A percentile compares a stretch with the other conserved stretches of the same genome.
Conservation (phyloP, 2,797 vertebrate species). For the Dryobates pubescens region DNA sequence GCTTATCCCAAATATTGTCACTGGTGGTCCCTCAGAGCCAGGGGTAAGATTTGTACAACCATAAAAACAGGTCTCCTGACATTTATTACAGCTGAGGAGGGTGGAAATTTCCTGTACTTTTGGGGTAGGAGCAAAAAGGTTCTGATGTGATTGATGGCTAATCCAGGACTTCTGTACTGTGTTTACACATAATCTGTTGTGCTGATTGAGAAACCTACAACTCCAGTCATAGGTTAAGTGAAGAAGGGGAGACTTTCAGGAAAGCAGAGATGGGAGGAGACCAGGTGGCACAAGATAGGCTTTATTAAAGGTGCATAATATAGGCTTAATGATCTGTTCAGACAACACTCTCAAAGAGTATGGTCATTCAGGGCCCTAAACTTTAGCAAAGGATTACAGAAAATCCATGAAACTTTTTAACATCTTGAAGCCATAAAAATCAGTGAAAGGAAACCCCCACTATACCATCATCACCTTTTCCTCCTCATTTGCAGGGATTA, state of each 20-base stretch:
- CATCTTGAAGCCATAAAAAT: background rate
- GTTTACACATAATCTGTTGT: background rate
- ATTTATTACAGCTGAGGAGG: background rate
- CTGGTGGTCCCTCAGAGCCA: background rate
- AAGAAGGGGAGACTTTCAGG: background rate
- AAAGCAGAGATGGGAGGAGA: background rate
- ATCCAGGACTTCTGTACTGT: background rate
- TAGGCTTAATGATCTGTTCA: background rate
- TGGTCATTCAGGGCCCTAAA: background rate
- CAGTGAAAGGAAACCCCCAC: background rate
- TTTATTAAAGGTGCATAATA: background rate
- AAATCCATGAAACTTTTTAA: background rate
- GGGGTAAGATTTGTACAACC: background rate
- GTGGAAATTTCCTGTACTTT: background rate
- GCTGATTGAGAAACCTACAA: background rate
- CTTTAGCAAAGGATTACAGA: background rate
- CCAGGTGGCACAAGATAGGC: background rate
- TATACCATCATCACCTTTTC: background rate
- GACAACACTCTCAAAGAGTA: background rate
- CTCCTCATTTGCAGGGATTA: background rate
- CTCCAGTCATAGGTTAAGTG: background rate
- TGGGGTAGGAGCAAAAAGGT: background rate
- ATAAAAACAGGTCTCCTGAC: background rate
- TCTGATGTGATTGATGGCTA: fast-evolving
- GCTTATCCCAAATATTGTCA: background rate